Conservation (phyloP, 2,797 vertebrate genomes). For the Rhinichthys osculus region DNA sequence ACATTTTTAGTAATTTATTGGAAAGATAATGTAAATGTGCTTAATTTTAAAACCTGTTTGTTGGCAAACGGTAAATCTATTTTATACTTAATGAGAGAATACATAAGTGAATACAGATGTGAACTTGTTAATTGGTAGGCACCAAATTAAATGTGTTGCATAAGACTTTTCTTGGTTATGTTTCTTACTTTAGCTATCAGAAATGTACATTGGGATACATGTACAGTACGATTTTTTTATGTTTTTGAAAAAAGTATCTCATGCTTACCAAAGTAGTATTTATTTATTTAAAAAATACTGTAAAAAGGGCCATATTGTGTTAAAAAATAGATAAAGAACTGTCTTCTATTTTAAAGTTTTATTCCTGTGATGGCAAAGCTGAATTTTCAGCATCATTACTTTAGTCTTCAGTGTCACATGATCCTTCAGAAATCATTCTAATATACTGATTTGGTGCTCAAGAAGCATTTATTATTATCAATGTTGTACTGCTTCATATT, state of each 20-base stretch:
- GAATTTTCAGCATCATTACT: not conserved
- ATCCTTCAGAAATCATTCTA: not conserved
- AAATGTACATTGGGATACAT: not conserved
- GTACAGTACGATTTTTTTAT: not conserved
- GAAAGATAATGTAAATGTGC: not conserved
- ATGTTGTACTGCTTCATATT: not conserved
- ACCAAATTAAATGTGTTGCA: slow-evolving; percentile 8
- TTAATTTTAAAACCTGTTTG: slow-evolving; percentile 4
- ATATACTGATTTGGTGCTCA: not conserved
- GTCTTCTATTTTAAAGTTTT: not conserved
- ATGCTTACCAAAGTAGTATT: not conserved
- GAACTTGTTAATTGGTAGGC: not conserved
- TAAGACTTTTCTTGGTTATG: not conserved
- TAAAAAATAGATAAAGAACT: not conserved
- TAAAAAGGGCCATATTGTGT: not conserved
- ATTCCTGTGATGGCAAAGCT: not conserved
- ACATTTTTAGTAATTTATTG: slow-evolving; percentile 1
- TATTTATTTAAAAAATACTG: not conserved
- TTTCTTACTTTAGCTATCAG: not conserved
- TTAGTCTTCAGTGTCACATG: not conserved
- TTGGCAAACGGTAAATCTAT: not conserved
- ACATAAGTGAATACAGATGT: not conserved
- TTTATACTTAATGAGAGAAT: not conserved
- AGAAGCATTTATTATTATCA: not conserved
- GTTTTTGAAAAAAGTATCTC: not conserved